Percentiles rank a stretch among this genome's conserved stretches.
These are phyloP conservation scores for Pseudorhombus dupliciocellatus DNA, from an alignment of 2,113 vertebrate species.

Conservation along the genomic window DNA sequence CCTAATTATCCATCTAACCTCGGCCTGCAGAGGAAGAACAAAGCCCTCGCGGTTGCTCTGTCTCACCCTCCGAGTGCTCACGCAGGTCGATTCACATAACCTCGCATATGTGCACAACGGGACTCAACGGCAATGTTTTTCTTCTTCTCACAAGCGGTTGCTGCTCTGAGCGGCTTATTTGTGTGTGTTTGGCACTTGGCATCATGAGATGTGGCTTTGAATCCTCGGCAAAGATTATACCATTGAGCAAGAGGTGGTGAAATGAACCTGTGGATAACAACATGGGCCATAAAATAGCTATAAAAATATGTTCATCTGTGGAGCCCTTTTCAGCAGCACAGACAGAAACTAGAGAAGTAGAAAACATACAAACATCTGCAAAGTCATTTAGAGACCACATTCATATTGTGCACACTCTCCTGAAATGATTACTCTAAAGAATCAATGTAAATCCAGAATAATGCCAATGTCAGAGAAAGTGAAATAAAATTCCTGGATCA, in stretches of 20 bases:
- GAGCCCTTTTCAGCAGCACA: too few species aligned
- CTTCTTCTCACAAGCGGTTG: conserved; percentile 13
- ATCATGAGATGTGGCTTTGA: conserved; percentile 3
- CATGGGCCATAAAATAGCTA: too few species aligned
- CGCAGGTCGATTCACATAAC: conserved; percentile 74
- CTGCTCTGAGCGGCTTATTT: conserved; percentile 4
- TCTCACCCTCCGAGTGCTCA: conserved; percentile 38
- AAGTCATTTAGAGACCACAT: too few species aligned
- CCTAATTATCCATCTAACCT: conserved; percentile 59
- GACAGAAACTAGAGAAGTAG: too few species aligned
- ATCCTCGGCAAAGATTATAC: not conserved
- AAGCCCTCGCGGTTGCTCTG: conserved; percentile 55
- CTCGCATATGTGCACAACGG: conserved; percentile 35
- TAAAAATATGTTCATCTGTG: too few species aligned
- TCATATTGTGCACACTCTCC: too few species aligned
- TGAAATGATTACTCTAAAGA: too few species aligned
- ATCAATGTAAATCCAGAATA: too few species aligned
- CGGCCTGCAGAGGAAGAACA: conserved; percentile 41
- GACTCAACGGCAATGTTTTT: conserved; percentile 24
- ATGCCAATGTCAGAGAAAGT: too few species aligned
- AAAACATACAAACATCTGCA: too few species aligned
- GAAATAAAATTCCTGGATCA: too few species aligned
- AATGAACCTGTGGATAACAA: conserved; percentile 3
- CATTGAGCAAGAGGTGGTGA: not conserved
- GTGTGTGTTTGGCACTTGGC: not conserved